Evolutionary conservation across 2,113 vertebrate species (phyloP), one percentile per base, ranked within the genome.

Genomic region (Hippocampus abdominalis): DNA sequence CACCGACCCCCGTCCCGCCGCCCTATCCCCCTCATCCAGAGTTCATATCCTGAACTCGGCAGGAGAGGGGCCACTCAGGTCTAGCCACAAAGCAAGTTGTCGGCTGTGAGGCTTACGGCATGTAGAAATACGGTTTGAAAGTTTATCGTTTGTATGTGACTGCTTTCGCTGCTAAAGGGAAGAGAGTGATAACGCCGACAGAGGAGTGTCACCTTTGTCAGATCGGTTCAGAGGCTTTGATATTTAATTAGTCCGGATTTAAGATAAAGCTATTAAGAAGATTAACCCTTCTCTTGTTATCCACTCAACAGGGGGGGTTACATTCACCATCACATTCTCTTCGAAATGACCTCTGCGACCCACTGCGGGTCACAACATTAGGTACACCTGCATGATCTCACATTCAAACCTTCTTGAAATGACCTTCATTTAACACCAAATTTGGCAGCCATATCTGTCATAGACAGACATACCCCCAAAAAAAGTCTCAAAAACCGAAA

Each of bases 21-120:
- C 12, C 42, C 39, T 12, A 9, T 44, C 18, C 11, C 4, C 27
- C 57, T 56, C 15, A 60, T 29, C 7, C 27, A 60, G 27, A 60
- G 23, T 64, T 64, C 63, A 64, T 64, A 64, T 64, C 63, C 63
- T 64, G n/a, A 64, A 64, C 12, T 11, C 63, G 23, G 40, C 63
- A 25, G 63, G 63, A 46, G n/a, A 32, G 25, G 39, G 59, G 61
- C 39, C 21, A 7, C 20, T 42, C 21, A 10, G 61, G 39, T 40
- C n/a, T 3, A 8, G 32, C 32, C 60, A 39, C 62, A 64, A 64
- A 64, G 62, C 62, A 23, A 62, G 36, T 63, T 60, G 60, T 63
- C 20, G 10, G 32, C 18, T 1, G 10, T 36, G 2, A 27, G 40
- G 21, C 27, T 44, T 42, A 44, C n/a, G 63, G 63, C 63, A 46